A percentile compares a stretch with the other conserved stretches of the same genome.
These are phyloP conservation scores for Acanthosepion esculentum DNA, from an alignment of 2,888 invertebrate species.

Conservation along the genomic window DNA sequence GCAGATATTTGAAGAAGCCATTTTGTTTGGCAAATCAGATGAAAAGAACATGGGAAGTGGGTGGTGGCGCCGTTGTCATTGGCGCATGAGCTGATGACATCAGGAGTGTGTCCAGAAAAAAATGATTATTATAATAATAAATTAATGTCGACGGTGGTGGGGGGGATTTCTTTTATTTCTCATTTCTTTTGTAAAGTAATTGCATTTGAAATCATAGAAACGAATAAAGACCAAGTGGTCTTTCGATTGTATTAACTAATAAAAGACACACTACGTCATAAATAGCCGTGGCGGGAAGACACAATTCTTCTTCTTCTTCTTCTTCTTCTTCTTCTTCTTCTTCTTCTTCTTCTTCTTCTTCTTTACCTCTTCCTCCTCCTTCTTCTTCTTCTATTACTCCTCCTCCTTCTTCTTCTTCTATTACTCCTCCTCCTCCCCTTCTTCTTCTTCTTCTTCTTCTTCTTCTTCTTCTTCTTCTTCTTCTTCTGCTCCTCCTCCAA, in stretches of 20 bases:
- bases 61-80: neutral
- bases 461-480: rapidly evolving
- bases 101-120: neutral
- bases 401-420: neutral
- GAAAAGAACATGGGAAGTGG: neutral
- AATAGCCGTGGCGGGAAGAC: neutral
- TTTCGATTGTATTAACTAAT: neutral
- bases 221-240: neutral
- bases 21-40: neutral
- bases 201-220: neutral
- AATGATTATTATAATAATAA: conserved; percentile 20
- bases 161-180: neutral
- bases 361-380: neutral
- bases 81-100: neutral
- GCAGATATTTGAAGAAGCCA: neutral
- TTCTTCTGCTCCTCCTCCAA: no score
- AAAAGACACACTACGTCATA: neutral
- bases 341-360: neutral
- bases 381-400: neutral
- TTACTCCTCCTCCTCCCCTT: neutral
- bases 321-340: neutral
- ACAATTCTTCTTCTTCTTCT: neutral
- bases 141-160: neutral
- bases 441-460: neutral
- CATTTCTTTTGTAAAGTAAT: neutral